Evolutionary conservation across 2,797 vertebrate genomes (phyloP).

Genomic region (Buphagus erythrorhynchus): DNA sequence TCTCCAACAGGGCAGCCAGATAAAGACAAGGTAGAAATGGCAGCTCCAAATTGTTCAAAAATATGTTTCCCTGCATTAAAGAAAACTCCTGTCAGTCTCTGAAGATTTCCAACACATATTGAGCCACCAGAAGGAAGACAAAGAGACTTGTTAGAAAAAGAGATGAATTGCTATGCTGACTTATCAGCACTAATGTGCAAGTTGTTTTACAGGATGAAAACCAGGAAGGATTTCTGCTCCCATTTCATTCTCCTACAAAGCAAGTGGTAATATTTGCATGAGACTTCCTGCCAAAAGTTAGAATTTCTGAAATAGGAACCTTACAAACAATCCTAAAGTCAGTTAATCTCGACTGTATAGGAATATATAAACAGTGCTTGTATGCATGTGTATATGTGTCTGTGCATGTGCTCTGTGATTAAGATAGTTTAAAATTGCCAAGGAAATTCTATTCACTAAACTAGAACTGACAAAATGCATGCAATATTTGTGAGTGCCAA

Average conservation of each 20-base stretch:
- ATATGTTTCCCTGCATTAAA: not conserved
- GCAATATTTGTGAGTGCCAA: conserved; percentile 17
- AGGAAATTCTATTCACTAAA: conserved; percentile 43
- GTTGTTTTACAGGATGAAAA: not conserved
- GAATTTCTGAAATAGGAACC: not conserved
- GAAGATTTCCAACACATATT: not conserved
- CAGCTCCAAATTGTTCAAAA: not conserved
- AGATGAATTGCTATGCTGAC: not conserved
- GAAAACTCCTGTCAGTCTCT: not conserved
- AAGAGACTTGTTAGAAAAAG: not conserved
- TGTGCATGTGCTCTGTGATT: not conserved
- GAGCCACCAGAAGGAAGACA: not conserved
- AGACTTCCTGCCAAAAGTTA: not conserved
- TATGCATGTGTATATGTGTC: not conserved
- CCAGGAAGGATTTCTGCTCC: not conserved
- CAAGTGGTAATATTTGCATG: not conserved
- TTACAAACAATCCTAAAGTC: not conserved
- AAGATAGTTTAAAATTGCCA: conserved; percentile 24
- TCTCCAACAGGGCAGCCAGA: not conserved
- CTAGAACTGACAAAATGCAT: conserved; percentile 13
- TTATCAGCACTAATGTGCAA: not conserved
- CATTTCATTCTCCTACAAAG: not conserved
- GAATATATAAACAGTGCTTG: not conserved
- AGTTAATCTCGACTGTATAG: not conserved
- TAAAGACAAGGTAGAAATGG: not conserved